Percentiles rank a stretch among this genome's conserved stretches.
These are phyloP conservation scores for Amazona finschi DNA, from an alignment of 2,797 vertebrate genomes.

Conservation along the genomic window DNA sequence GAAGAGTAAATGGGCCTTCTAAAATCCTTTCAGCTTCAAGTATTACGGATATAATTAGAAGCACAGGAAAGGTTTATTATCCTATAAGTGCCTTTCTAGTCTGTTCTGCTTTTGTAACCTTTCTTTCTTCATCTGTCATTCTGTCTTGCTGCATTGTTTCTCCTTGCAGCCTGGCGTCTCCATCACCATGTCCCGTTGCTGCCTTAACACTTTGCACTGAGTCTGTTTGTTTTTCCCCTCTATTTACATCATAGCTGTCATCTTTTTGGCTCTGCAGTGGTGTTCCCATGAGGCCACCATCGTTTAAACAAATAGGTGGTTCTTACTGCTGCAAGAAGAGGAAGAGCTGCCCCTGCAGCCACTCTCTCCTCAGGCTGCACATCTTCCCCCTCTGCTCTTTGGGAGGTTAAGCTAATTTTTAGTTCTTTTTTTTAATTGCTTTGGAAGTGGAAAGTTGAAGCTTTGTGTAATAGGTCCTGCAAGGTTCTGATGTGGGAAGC, in stretches of 20 bases:
- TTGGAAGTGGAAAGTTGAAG: background rate
- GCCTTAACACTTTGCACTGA: background rate
- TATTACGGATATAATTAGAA: conserved; percentile 59
- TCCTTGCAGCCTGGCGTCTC: conserved; percentile 20
- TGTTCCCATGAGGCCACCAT: conserved; percentile 25
- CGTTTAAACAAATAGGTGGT: conserved; percentile 9
- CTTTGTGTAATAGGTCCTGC: background rate
- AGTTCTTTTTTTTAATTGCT: background rate
- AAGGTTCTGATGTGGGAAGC: background rate
- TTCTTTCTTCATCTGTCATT: conserved; percentile 10
- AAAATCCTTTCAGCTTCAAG: conserved; percentile 40
- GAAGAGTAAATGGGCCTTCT: conserved; percentile 18
- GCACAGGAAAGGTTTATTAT: conserved; percentile 40
- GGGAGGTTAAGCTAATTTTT: background rate
- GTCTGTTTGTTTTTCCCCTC: conserved; percentile 31
- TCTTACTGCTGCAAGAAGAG: background rate
- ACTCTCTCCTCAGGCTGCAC: background rate
- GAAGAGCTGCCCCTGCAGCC: background rate
- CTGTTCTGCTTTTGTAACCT: conserved; percentile 54
- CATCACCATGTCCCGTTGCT: background rate
- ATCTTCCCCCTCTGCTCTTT: background rate
- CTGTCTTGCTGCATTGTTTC: conserved; percentile 14
- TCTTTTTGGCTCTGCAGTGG: conserved; percentile 13
- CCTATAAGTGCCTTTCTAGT: conserved; percentile 34
- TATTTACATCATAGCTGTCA: conserved; percentile 22